Conservation (phyloP, 2,797 vertebrate genomes). For the Mormyrops attenuatus region DNA sequence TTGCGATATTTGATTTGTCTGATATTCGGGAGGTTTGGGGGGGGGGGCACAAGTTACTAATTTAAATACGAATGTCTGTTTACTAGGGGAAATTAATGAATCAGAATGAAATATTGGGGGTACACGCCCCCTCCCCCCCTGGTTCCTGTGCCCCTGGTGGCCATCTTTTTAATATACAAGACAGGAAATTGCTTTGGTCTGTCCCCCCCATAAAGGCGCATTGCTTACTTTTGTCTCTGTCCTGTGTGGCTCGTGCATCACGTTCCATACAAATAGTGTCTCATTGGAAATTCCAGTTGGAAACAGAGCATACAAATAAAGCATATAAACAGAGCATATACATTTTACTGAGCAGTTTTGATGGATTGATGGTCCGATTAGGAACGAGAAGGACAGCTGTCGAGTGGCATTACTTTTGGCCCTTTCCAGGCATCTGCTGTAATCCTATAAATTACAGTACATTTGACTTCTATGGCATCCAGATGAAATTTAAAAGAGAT, state of each 20-base stretch:
- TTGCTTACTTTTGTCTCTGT: background rate
- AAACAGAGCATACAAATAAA: background rate
- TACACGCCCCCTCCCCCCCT: background rate
- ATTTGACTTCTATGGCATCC: background rate
- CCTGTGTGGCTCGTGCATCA: background rate
- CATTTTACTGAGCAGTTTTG: background rate
- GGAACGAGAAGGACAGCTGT: background rate
- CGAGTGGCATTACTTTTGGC: background rate
- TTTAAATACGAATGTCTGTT: background rate
- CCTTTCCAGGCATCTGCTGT: background rate
- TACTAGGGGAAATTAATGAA: background rate
- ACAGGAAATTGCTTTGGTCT: background rate
- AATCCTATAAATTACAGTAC: background rate
- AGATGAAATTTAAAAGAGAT: slow-evolving; percentile 5
- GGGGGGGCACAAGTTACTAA: background rate
- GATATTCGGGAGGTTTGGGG: background rate
- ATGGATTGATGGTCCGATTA: background rate
- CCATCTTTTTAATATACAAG: background rate
- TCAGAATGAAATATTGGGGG: background rate
- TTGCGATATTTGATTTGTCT: background rate
- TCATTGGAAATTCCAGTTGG: background rate
- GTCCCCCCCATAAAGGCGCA: background rate
- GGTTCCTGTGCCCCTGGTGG: background rate
- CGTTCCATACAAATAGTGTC: background rate
- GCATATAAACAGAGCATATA: background rate